Base-by-base conservation (phyloP, 2,888 invertebrate genomes). In the Cynaeus angustus region DNA sequence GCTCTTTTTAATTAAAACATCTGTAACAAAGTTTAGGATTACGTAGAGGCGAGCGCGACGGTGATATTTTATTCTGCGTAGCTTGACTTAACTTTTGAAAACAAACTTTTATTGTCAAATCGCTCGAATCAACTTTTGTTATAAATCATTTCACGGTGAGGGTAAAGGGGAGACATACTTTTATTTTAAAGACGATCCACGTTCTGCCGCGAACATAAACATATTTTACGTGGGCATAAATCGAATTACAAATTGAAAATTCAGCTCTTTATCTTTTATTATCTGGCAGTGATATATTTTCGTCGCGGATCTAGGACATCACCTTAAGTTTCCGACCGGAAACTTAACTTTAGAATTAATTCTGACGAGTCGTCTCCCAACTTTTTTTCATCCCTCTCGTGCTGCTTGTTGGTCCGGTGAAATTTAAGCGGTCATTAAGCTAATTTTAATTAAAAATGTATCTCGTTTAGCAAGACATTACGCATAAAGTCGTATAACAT, bases 401-500 rank as follows among this genome's bases (percentile, higher is more conserved):
- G 26, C 13, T 43, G 59, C 30, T 46, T 55, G 53, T 55, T 50
- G 41, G 41, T 41, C 41, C 41, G 41, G 41, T 41, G 43, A 58
- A 66, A 58, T 66, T 48, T 30, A 50, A 66, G 66, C 66, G 67
- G 52, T 38, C 53, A 68, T 68, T 68, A 68, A 56, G 68, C 37
- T 50, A 58, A 64, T 52, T 69, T 69, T 69, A 69, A 69, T 69
- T 69, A 69, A 69, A 69, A 69, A 69, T 69, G 69, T 66, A 65
- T 69, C 64, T 69, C 65, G 69, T 65, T 69, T 67, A 68, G 74
- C 74, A 74, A 73, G 72, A 74, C 72, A 75, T 65, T 71, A 68
- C 68, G 68, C 64, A 70, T 37, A 68, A 70, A 71, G 73, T 71
- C 75, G 75, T 77, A 77, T 78, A 78, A 78, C 80, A 80, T 77